These are phyloP conservation scores for Hippopotamyrus pictus DNA, from an alignment of 2,797 vertebrate species.

Conservation along the genomic window DNA sequence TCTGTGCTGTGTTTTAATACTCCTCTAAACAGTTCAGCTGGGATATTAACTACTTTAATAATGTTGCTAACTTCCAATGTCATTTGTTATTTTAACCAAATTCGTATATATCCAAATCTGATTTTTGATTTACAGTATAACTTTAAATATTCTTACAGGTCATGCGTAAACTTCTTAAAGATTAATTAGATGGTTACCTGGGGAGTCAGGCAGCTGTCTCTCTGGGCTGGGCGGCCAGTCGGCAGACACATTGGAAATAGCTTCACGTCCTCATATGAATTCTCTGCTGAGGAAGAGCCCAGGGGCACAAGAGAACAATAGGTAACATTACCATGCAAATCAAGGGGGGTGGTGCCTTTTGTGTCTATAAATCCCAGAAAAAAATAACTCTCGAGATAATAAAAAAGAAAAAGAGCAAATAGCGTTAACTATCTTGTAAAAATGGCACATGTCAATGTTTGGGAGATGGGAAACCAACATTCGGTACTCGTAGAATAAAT, in stretches of 20 bases:
- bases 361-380: background rate
- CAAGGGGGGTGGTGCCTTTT: background rate
- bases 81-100: background rate
- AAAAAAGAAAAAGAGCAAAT: background rate
- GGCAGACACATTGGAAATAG: conserved; percentile 71
- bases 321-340: background rate
- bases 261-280: conserved; percentile 80
- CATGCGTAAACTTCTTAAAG: background rate
- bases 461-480: background rate
- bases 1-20: background rate
- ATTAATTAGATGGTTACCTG: conserved; percentile 59
- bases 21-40: background rate
- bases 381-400: conserved; percentile 14
- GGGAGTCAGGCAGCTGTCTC: conserved; percentile 48
- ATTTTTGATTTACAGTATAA: background rate
- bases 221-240: conserved; percentile 54
- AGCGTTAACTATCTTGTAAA: background rate
- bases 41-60: background rate
- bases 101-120: background rate
- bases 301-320: background rate
- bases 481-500: background rate
- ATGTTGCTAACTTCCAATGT: background rate
- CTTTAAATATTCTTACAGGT: background rate
- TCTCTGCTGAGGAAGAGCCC: conserved; percentile 57
- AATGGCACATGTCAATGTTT: background rate